Percentiles rank a stretch among this genome's conserved stretches.
These are phyloP conservation scores for Margaritifera margaritifera DNA, from an alignment of 2,888 invertebrate species.

Conservation along the genomic window DNA sequence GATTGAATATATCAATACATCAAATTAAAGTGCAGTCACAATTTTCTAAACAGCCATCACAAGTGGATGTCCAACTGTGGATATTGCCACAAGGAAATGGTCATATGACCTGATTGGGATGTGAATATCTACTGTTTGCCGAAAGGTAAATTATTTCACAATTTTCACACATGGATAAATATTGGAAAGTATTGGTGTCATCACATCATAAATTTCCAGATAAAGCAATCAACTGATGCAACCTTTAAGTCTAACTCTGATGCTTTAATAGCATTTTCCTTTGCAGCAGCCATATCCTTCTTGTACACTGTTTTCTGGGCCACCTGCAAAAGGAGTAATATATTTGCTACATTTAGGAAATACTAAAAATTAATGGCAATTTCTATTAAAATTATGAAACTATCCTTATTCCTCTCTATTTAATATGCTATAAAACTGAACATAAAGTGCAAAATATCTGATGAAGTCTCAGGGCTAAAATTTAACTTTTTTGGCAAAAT, in stretches of 20 bases:
- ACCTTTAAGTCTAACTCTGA: slow-evolving; percentile 52
- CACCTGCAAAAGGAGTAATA: slow-evolving; percentile 12
- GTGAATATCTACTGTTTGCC: no score
- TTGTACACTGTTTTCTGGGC: slow-evolving; percentile 35
- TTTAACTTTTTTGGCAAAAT: no score
- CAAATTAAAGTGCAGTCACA: no score
- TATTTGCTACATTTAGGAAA: background rate
- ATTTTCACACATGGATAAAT: no score
- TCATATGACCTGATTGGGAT: no score
- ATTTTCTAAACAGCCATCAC: no score
- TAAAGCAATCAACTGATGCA: slow-evolving; percentile 4
- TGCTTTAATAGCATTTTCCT: slow-evolving; percentile 52
- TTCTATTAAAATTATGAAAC: background rate
- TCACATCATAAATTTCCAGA: background rate
- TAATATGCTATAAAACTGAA: background rate
- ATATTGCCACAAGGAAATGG: no score
- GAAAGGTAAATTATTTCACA: no score
- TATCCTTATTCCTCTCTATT: background rate
- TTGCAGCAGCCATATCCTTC: slow-evolving; percentile 50
- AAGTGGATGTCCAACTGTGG: no score
- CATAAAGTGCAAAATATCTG: background rate
- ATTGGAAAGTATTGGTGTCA: no score
- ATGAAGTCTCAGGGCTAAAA: no score
- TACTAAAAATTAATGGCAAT: background rate
- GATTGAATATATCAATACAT: no score